Base-by-base conservation (phyloP, 1,140 invertebrate genomes). In the Eufriesea mexicana region DNA sequence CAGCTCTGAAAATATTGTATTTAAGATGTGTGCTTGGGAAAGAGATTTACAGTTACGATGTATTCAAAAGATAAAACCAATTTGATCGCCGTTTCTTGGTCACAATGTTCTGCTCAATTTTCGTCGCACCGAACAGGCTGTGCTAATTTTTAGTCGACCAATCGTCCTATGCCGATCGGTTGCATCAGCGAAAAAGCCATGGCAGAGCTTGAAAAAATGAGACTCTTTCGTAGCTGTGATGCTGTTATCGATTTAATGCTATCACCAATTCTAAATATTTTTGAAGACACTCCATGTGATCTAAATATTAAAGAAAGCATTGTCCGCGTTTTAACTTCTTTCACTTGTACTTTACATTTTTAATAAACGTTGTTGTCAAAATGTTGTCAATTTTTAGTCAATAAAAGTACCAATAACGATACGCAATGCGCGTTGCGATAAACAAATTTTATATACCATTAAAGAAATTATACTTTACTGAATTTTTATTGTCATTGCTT, bases 31-130 rank as follows among this genome's bases (percentile, higher is more conserved):
- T 57, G 70, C 61, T 76, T 79, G 83, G 42, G 66, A 82, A 84
- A 72, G 54, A 83, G 77, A 55, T 54, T 66, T 76, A 62, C 55
- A 35, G 35, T 62, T 20, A 73, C 28, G 68, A 66, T 45, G 55
- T 28, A 59, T 71, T 54, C 42, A 20, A 61, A 28, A 6, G 45
- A 74, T 83, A 77, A 25, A 66, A 61, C 73, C 74, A 80, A 88
- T 76, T 83, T 59, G 57, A 84, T 70, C 57, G 86, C 62, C 80
- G 57, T 86, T 84, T 86, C 84, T 88, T 86, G 76, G 85, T 84
- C 84, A 90, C 77, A 84, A 84, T 83, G 85, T 89, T 90, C 85
- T 87, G 88, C 86, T 89, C 84, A 89, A 91, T 74, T 89, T 86
- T 91, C 84, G 80, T 90, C 84, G 85, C 87, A 89, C 74, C 61